Percentiles rank a stretch among this genome's conserved stretches.
These are phyloP conservation scores for Leptinotarsa undecemlineata DNA, from an alignment of 1,140 invertebrate genomes.

Conservation along the genomic window DNA sequence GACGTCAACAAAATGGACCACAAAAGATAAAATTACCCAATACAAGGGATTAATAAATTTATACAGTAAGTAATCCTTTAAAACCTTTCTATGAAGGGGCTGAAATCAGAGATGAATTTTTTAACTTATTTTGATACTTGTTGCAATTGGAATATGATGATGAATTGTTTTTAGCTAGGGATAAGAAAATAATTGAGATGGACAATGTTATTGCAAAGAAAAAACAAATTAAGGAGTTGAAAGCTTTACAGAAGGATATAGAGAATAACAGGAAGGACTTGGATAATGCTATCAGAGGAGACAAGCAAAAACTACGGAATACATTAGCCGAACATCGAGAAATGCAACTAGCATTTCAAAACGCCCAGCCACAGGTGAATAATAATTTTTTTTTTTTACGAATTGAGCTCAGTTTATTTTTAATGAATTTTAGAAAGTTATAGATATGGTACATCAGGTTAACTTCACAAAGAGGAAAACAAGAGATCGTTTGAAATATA, in stretches of 20 bases:
- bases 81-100: neutral
- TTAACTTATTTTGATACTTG: no score
- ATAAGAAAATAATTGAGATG: constrained; percentile 60
- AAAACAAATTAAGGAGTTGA: constrained; percentile 60
- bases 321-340: constrained; percentile 60
- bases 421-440: constrained; percentile 49
- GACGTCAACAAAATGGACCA: constrained; percentile 65
- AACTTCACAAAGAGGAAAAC: constrained; percentile 63
- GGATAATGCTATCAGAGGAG: constrained; percentile 60
- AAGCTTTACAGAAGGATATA: constrained; percentile 60
- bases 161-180: constrained; percentile 56
- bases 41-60: constrained; percentile 66
- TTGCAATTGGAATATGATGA: no score
- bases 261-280: constrained; percentile 59
- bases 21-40: constrained; percentile 65
- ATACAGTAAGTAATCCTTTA: constrained; percentile 58
- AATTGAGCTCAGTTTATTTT: neutral
- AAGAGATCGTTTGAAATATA: constrained; percentile 61
- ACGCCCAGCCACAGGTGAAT: constrained; percentile 55
- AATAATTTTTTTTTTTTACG: constrained; percentile 4
- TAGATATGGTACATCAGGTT: constrained; percentile 61
- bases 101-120: constrained; percentile 8
- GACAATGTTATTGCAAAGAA: constrained; percentile 61
- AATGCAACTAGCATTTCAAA: constrained; percentile 62
- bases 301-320: constrained; percentile 61